phyloP scores from a whole-genome alignment of 1,140 invertebrate genomes.

The Lutraria rhynchaena region DNA sequence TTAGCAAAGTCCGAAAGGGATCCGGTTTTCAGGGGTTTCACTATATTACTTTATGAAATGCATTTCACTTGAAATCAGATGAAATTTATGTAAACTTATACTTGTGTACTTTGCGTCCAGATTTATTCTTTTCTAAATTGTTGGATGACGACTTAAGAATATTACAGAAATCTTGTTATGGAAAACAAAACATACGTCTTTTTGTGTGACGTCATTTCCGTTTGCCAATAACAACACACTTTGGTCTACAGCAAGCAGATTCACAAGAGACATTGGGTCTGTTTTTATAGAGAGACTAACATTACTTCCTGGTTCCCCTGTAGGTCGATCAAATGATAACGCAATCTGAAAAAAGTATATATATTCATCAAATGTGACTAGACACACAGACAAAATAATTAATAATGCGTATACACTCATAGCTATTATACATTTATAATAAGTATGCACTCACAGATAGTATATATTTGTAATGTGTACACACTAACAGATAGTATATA shows the following conservation, averaged over 20 bases:
- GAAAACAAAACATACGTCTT: conserved; percentile 75
- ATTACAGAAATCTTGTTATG: too few relatives aligned
- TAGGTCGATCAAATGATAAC: neutral
- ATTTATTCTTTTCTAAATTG: neutral
- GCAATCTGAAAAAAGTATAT: neutral
- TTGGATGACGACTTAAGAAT: too few relatives aligned
- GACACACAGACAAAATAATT: too few relatives aligned
- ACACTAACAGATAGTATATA: too few relatives aligned
- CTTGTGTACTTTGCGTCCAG: neutral
- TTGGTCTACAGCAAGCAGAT: conserved; percentile 93
- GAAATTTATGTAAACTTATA: neutral
- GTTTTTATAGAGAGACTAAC: conserved; percentile 89
- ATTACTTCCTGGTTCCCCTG: conserved; percentile 85
- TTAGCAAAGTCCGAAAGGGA: too few relatives aligned
- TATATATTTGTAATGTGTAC: too few relatives aligned
- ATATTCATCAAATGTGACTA: neutral
- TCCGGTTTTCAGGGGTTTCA: too few relatives aligned
- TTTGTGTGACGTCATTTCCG: conserved; percentile 85
- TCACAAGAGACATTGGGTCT: conserved; percentile 93
- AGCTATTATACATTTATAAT: too few relatives aligned
- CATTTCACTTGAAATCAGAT: too few relatives aligned
- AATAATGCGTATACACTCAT: too few relatives aligned
- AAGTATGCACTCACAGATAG: neutral
- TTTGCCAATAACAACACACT: conserved; percentile 88
- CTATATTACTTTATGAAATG: too few relatives aligned